phyloP scores from a whole-genome alignment of 2,888 invertebrate genomes.

The Aphidoletes aphidimyza region DNA sequence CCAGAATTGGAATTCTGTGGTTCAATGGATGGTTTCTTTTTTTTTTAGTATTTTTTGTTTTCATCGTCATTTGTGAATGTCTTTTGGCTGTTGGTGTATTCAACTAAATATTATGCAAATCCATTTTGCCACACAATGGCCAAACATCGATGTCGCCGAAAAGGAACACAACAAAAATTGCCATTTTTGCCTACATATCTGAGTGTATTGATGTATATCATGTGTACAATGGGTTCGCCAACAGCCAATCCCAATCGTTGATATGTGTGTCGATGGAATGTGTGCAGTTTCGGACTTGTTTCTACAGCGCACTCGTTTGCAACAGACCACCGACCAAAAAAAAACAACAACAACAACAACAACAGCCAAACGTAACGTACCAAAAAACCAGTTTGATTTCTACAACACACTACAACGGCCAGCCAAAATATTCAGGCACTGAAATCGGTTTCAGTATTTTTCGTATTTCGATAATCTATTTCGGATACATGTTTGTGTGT shows the following conservation, averaged over 20 bases:
- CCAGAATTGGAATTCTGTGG: not conserved
- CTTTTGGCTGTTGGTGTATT: not conserved
- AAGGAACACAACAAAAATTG: not conserved
- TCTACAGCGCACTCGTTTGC: too few relatives aligned
- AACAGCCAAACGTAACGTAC: slow-evolving; percentile 1
- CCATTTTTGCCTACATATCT: not conserved
- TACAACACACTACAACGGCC: slow-evolving; percentile 1
- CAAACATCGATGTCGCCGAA: not conserved
- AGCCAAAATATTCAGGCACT: not conserved
- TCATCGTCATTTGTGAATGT: not conserved
- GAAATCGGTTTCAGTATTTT: not conserved
- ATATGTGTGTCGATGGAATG: slow-evolving; percentile 30
- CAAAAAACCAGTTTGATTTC: slow-evolving; percentile 45
- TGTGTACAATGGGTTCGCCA: not conserved
- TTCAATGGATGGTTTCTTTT: too few relatives aligned
- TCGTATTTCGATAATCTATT: slow-evolving; percentile 32
- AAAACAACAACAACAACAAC: too few relatives aligned
- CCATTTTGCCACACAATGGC: slow-evolving; percentile 16
- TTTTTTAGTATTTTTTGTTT: too few relatives aligned
- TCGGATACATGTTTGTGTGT: not conserved
- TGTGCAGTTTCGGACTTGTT: slow-evolving; percentile 44
- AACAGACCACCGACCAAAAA: slow-evolving; percentile 32
- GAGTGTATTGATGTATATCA: not conserved
- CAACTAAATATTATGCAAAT: slow-evolving; percentile 11
- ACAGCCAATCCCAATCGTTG: too few relatives aligned